phyloP scores from a whole-genome alignment of 2,888 invertebrate genomes.

The Drosophila subquinaria region DNA sequence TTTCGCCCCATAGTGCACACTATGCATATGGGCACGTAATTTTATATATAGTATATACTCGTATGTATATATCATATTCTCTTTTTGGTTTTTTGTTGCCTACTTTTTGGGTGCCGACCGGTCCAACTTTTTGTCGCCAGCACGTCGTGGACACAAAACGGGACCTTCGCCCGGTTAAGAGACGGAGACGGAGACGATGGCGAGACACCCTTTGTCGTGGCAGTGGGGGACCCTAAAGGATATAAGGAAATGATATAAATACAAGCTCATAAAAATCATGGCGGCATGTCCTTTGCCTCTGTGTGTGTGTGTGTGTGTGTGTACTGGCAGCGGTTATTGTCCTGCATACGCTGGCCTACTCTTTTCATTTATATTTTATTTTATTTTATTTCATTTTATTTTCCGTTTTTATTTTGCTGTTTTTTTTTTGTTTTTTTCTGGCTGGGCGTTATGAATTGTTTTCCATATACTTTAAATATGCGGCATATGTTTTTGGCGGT shows the following conservation, averaged over 20 bases:
- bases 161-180: constrained; percentile 44
- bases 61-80: constrained; percentile 53
- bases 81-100: constrained; percentile 26
- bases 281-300: constrained; percentile 61
- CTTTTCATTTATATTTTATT: constrained; percentile 34
- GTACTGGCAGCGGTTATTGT: constrained; percentile 62
- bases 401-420: constrained; percentile 19
- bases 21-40: constrained; percentile 62
- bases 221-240: constrained; percentile 48
- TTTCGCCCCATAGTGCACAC: too few species aligned
- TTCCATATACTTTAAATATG: constrained; percentile 64
- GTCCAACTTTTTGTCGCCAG: constrained; percentile 58
- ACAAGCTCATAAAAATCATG: constrained; percentile 81
- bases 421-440: constrained; percentile 8
- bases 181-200: constrained; percentile 45
- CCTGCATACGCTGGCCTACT: constrained; percentile 61
- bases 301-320: constrained; percentile 4
- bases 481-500: constrained; percentile 62
- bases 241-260: constrained; percentile 78
- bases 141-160: constrained; percentile 35
- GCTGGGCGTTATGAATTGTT: constrained; percentile 65
- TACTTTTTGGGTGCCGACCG: constrained; percentile 31
- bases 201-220: constrained; percentile 38
- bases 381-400: constrained; percentile 31
- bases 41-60: too few species aligned